Evolutionary conservation across 2,888 invertebrate genomes (phyloP).

Genomic region (Zhengitettix transpicula): DNA sequence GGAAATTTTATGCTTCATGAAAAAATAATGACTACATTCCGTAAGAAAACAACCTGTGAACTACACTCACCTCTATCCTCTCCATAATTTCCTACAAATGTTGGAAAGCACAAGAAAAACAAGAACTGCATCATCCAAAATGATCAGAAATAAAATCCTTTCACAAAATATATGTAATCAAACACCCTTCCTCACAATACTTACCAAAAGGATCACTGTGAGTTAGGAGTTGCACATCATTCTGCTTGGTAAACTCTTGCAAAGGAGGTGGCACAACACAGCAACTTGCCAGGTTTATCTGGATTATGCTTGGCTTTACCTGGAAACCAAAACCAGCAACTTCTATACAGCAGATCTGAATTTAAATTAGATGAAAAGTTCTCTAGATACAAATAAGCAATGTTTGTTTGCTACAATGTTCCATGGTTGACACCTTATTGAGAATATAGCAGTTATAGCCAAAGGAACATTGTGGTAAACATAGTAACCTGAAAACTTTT

Average conservation of each 20-base stretch:
- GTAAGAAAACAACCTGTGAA: neutral
- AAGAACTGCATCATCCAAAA: neutral
- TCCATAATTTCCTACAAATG: slow-evolving; percentile 6
- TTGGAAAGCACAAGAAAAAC: neutral
- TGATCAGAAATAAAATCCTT: neutral
- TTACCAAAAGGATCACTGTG: slow-evolving; percentile 87
- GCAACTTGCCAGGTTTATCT: slow-evolving; percentile 83
- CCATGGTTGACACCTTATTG: too few species aligned
- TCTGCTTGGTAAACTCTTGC: slow-evolving; percentile 74
- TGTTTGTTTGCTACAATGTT: too few species aligned
- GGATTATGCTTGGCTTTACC: slow-evolving; percentile 73
- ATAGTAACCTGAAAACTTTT: too few species aligned
- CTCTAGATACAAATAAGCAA: too few species aligned
- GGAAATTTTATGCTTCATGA: too few species aligned
- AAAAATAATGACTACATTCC: too few species aligned
- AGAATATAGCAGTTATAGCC: too few species aligned
- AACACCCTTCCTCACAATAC: slow-evolving; percentile 9
- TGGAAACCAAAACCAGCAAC: slow-evolving; percentile 21
- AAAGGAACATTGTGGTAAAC: too few species aligned
- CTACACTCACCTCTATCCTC: slow-evolving; percentile 8
- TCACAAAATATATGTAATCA: neutral
- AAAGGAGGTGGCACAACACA: slow-evolving; percentile 87
- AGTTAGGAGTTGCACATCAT: slow-evolving; percentile 84
- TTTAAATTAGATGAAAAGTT: too few species aligned
- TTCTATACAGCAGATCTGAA: too few species aligned